Conservation (phyloP, 1,140 invertebrate species). For the Drosophila guanche region DNA sequence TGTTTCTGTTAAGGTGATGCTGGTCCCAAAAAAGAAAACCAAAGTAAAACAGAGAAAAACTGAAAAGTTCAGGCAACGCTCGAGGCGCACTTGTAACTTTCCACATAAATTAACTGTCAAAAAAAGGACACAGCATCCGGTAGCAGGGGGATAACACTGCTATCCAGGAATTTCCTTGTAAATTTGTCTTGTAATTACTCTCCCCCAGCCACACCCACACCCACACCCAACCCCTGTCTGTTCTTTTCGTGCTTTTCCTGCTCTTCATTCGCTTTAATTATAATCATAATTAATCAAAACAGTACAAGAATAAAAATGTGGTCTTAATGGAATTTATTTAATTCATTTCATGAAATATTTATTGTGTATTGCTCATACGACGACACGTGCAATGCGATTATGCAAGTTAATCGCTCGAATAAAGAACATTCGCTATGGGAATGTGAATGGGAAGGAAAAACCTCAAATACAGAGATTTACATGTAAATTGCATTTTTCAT, state of each 20-base stretch:
- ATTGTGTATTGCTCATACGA: slow-evolving; percentile 8
- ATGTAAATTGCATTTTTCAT: slow-evolving; percentile 32
- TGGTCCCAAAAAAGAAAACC: slow-evolving; percentile 2
- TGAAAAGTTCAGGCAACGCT: slow-evolving; percentile 55
- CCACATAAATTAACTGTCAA: slow-evolving; percentile 79
- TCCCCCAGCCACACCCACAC: not conserved
- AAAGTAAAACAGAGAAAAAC: slow-evolving; percentile 30
- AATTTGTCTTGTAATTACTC: slow-evolving; percentile 78
- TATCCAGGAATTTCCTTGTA: slow-evolving; percentile 65
- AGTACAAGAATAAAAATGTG: slow-evolving; percentile 11
- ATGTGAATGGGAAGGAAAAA: too few relatives aligned
- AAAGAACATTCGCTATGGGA: too few relatives aligned
- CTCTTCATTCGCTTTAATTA: slow-evolving; percentile 51
- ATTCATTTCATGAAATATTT: too few relatives aligned
- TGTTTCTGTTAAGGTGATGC: slow-evolving; percentile 41
- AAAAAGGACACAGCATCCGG: slow-evolving; percentile 51
- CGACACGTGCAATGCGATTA: slow-evolving; percentile 33
- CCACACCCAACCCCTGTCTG: not conserved
- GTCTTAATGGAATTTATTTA: not conserved
- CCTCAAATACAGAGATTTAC: not conserved
- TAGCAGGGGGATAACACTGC: slow-evolving; percentile 13
- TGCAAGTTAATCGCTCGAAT: slow-evolving; percentile 15
- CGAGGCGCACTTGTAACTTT: slow-evolving; percentile 76
- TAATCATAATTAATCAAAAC: slow-evolving; percentile 68
- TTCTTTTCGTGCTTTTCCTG: slow-evolving; percentile 27